A percentile compares a stretch with the other conserved stretches of the same genome.
Evolutionary conservation across 2,797 vertebrate genomes (phyloP).

Genomic region (Sciurus carolinensis): DNA sequence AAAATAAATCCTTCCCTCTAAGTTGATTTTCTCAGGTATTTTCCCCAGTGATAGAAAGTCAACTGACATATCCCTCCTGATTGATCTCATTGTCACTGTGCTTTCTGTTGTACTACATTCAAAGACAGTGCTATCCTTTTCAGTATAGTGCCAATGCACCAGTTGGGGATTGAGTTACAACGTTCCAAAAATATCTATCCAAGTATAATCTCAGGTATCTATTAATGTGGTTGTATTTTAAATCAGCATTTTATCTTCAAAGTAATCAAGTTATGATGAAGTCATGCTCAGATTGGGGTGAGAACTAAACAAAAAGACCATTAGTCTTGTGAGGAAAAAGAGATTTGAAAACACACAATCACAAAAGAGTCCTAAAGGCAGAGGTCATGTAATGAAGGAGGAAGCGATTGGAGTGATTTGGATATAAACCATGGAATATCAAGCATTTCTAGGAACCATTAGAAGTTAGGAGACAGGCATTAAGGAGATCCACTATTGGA

Average conservation of each 20-base stretch:
- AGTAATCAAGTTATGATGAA: neutral
- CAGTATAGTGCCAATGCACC: neutral
- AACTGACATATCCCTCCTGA: neutral
- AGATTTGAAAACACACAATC: neutral
- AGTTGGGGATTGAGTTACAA: neutral
- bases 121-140: neutral
- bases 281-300: neutral
- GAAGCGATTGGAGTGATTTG: neutral
- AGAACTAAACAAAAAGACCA: neutral
- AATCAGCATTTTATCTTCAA: neutral
- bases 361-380: neutral
- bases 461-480: neutral
- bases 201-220: neutral
- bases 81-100: neutral
- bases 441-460: neutral
- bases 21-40: too few relatives aligned
- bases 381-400: neutral
- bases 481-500: neutral
- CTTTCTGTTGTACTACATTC: neutral
- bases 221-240: neutral
- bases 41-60: too few relatives aligned
- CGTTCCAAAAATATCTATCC: neutral
- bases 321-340: neutral
- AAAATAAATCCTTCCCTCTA: too few relatives aligned
- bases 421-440: neutral